Evolutionary conservation across 2,888 invertebrate species (phyloP).

Genomic region (Xestoiulus laeticollis): DNA sequence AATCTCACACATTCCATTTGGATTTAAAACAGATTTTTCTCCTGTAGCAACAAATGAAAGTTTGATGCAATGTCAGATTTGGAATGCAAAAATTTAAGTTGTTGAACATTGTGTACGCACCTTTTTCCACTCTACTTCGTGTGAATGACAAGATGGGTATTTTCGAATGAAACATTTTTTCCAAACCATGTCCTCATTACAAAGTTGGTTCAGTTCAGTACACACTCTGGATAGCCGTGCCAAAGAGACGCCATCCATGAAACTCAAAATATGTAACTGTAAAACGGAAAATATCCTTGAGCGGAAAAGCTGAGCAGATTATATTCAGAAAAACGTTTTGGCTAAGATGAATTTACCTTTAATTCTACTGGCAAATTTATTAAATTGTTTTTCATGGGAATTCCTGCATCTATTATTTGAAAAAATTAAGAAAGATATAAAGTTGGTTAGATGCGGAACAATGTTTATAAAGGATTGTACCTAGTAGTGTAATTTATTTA

Average conservation of each 20-base stretch:
- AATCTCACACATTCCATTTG: too few species aligned
- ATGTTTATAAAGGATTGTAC: background rate
- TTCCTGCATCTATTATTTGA: background rate
- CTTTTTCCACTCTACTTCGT: background rate
- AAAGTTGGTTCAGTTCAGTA: background rate
- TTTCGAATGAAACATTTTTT: background rate
- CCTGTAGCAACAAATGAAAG: too few species aligned
- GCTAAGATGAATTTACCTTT: background rate
- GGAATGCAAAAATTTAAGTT: too few species aligned
- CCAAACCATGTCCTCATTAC: background rate
- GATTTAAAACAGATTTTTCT: too few species aligned
- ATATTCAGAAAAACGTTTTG: background rate
- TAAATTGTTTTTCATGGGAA: background rate
- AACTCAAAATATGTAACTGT: background rate
- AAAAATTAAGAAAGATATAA: background rate
- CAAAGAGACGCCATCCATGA: background rate
- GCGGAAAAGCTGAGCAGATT: background rate
- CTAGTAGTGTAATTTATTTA: background rate
- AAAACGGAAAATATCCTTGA: background rate
- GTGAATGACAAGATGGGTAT: background rate
- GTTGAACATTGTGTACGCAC: background rate
- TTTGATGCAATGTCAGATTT: too few species aligned
- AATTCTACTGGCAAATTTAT: background rate
- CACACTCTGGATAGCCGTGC: background rate
- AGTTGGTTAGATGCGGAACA: background rate